Conservation (phyloP, 2,797 vertebrate species). For the Delichon dasypus region DNA sequence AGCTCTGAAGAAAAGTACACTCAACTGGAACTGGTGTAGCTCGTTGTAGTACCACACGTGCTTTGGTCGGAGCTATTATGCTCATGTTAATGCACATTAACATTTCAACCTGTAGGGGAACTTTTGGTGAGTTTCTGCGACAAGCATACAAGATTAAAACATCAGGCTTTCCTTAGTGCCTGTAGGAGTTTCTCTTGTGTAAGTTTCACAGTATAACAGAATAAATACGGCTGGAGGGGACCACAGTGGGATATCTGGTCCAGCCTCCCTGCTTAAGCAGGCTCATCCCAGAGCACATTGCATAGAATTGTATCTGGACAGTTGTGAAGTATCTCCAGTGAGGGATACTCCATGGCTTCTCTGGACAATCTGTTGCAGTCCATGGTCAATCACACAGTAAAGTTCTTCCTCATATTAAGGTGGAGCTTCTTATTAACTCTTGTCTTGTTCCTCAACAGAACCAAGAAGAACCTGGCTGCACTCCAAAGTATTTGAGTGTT, state of each 20-base stretch:
- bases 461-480: not conserved
- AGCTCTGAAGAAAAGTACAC: not conserved
- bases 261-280: not conserved
- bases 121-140: not conserved
- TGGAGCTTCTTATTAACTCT: not conserved
- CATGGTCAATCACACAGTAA: not conserved
- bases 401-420: not conserved
- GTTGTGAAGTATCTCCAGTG: not conserved
- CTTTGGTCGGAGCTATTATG: not conserved
- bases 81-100: not conserved
- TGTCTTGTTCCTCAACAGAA: not conserved
- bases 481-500: not conserved
- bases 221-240: not conserved
- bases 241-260: not conserved
- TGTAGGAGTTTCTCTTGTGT: not conserved
- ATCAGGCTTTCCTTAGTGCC: not conserved
- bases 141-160: not conserved
- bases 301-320: accelerated
- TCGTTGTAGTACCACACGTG: accelerated
- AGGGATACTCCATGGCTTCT: not conserved
- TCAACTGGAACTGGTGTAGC: not conserved
- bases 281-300: not conserved
- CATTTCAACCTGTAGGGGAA: not conserved
- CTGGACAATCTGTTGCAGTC: not conserved
- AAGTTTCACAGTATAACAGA: not conserved